Conservation (phyloP, 2,797 vertebrate species). For the Pterois miles region DNA sequence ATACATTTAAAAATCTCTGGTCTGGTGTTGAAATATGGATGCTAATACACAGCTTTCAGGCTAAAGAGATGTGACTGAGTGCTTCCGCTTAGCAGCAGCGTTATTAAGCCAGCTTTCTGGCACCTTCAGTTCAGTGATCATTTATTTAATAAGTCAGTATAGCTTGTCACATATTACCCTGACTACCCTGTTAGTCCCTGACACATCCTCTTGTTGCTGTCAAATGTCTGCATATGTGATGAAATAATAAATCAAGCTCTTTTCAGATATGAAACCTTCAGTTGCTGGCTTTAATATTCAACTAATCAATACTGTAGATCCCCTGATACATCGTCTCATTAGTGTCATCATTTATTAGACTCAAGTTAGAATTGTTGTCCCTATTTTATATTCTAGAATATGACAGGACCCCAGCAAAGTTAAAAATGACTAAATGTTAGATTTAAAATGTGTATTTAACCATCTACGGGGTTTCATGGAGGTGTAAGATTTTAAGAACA, state of each 20-base stretch:
- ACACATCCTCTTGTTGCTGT: not conserved
- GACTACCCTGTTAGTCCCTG: no score
- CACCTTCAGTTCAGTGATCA: not conserved
- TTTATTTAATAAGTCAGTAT: not conserved
- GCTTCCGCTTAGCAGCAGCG: not conserved
- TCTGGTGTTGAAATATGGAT: not conserved
- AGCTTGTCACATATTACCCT: not conserved
- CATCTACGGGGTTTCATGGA: not conserved
- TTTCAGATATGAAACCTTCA: not conserved
- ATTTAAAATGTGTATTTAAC: not conserved
- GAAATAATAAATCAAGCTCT: not conserved
- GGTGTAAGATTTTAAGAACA: not conserved
- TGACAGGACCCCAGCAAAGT: not conserved
- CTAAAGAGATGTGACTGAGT: not conserved
- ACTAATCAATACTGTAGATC: not conserved
- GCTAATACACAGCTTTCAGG: not conserved
- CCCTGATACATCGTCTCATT: not conserved
- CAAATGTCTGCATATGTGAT: not conserved
- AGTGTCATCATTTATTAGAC: not conserved
- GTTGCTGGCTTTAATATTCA: not conserved
- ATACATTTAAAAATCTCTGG: not conserved
- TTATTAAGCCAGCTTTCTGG: not conserved
- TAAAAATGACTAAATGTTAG: not conserved
- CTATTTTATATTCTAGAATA: not conserved
- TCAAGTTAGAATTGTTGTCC: not conserved